These are phyloP conservation scores for Nomada lathburiana DNA, from an alignment of 2,888 invertebrate species.

Conservation along the genomic window DNA sequence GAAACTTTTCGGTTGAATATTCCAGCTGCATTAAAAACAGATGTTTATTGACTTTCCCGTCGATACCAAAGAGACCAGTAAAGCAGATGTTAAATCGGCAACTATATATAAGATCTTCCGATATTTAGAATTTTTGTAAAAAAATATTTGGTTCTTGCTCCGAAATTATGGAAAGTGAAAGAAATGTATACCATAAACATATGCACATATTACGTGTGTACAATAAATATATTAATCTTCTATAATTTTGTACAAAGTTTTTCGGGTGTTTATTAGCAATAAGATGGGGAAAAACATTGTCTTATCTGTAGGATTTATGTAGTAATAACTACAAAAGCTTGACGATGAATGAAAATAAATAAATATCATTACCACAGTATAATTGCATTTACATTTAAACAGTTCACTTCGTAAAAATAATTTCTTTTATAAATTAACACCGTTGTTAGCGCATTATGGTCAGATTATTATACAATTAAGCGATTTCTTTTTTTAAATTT, in stretches of 20 bases:
- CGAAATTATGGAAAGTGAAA: neutral
- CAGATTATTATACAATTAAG: neutral
- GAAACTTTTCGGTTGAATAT: neutral
- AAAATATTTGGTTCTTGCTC: neutral
- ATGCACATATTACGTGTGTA: neutral
- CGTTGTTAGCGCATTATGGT: constrained; percentile 29
- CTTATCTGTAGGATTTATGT: neutral
- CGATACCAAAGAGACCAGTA: neutral
- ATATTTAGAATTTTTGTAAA: neutral
- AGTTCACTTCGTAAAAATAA: neutral
- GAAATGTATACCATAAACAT: neutral
- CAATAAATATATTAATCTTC: constrained; percentile 18
- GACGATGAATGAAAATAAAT: neutral
- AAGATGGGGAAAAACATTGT: neutral
- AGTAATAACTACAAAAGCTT: neutral
- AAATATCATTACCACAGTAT: constrained; percentile 18
- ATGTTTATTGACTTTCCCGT: neutral
- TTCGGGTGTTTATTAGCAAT: neutral
- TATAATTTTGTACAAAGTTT: neutral
- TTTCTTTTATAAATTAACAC: constrained; percentile 5
- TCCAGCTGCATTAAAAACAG: neutral
- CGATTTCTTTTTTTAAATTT: no score
- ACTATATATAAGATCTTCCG: no score
- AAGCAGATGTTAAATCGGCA: neutral
- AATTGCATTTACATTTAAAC: constrained; percentile 41